Base-by-base conservation (phyloP, 2,888 invertebrate genomes). In the Alloscopus bannaensis region DNA sequence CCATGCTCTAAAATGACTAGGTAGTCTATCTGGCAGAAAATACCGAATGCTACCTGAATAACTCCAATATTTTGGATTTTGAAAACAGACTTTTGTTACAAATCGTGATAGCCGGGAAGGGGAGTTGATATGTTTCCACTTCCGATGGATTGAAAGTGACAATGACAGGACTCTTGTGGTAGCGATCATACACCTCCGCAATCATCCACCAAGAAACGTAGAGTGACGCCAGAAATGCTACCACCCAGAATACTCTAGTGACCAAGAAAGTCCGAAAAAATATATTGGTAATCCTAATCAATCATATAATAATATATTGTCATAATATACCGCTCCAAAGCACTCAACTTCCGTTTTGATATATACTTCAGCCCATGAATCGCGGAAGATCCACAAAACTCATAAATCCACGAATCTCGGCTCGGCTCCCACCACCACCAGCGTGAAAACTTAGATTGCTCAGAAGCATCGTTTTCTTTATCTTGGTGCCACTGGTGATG, bases 361-460 rank as follows among this genome's bases (percentile, higher is more conserved):
- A 78, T 57, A 22, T 78, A 78, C 18, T 78, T 78, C 20, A 78
- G 64, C 6, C 78, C 78, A 40, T 78, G 78, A 36, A 78, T 78
- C 16, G 52, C 55, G 0, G 78, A 78, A 8, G 57, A 65, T 2
- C 65, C 78, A n/a, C 64, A 78, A 28, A 78, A 78, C 22, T 71
- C 71, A 3, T 71, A 47, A 29, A 65, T 18, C 64, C 64, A 71
- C 4, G 78, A 78, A 18, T 78, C 71, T 4, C 0, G 13, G 0
- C 28, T 26, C 8, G 77, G 78, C 22, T 78, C 71, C 78, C 78
- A 78, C 57, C 69, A 78, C 16, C 70, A 26, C 64, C 52, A 70
- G 29, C 57, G 24, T 13, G 18, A 22, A 45, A 65, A 47, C 18
- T 28, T 28, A 8, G 47, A 42, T 26, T n/a, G n/a, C n/a, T n/a